These are phyloP conservation scores for Sinocyclocheilus rhinocerous DNA, from an alignment of 2,113 vertebrate genomes.

Conservation along the genomic window DNA sequence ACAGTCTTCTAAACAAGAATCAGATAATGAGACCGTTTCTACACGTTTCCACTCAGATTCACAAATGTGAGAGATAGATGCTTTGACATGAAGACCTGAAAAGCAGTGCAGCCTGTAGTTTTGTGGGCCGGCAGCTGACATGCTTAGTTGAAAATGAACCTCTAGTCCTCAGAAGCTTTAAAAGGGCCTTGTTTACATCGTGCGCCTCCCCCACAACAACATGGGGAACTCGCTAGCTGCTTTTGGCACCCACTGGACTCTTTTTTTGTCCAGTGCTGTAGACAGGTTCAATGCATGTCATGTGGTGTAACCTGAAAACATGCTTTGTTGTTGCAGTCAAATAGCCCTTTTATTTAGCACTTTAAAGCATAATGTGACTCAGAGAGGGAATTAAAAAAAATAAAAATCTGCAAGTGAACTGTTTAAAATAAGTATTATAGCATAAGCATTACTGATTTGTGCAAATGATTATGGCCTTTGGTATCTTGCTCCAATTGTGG, in stretches of 20 bases:
- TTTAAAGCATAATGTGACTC: neutral
- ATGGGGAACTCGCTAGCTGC: slow-evolving; percentile 61
- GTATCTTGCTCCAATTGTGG: neutral
- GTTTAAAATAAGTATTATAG: neutral
- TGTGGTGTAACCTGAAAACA: slow-evolving; percentile 8
- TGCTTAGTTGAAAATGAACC: slow-evolving; percentile 60
- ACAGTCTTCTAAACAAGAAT: neutral
- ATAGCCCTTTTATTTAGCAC: neutral
- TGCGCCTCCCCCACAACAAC: slow-evolving; percentile 47
- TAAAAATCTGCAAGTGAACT: neutral
- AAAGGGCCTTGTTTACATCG: slow-evolving; percentile 47
- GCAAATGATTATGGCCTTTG: neutral
- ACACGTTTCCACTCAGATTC: neutral
- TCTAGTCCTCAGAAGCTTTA: slow-evolving; percentile 56
- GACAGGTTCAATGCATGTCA: neutral
- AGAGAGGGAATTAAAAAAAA: neutral
- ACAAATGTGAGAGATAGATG: slow-evolving; percentile 47
- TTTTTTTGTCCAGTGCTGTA: slow-evolving; percentile 30
- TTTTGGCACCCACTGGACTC: slow-evolving; percentile 52
- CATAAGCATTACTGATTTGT: neutral
- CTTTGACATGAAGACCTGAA: slow-evolving; percentile 41
- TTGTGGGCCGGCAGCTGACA: slow-evolving; percentile 21
- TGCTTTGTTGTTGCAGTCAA: neutral
- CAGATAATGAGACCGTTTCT: neutral
- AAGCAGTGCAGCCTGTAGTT: neutral